Base-by-base conservation (phyloP, 2,797 vertebrate genomes). In the Knipowitschia caucasica region DNA sequence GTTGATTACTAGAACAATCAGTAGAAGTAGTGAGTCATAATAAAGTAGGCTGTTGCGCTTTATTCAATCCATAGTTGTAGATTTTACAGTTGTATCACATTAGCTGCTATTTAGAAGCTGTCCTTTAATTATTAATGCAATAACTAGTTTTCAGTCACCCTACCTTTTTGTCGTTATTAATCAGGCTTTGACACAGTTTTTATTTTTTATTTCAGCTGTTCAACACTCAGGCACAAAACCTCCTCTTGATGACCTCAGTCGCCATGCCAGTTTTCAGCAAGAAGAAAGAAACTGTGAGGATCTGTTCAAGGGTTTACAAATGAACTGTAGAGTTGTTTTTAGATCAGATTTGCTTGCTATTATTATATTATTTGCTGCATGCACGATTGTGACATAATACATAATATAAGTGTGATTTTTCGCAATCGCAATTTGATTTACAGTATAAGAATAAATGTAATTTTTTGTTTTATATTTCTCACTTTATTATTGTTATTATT, bases 181-280 rank as follows among this genome's bases (percentile, higher is more conserved):
- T 46, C 11, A 18, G 1, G 1, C 9, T 11, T 11, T 20, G 5
- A 5, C 14, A 15, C 17, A 17, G 3, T 38, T 18, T 14, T 27
- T 39, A 3, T 27, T 26, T 30, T 15, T 38, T 5, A 7, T 58
- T 12, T 62, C 84, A 96, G 95, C 90, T 97, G 51, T 93, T 95
- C 67, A 90, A 92, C 61, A 92, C 88, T 0, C 91, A 94, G 69
- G 89, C 95, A 2, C 92, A 95, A 78, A 96, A 91, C 69, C 81
- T 93, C 59, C 81, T 92, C 52, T 88, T 99, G 20, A 95, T 98
- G 92, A 98, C 95, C 14, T 97, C 96, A 0, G 95, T 98, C 42
- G 95, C 95, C 63, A 98, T 98, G 95, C 95, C 96, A 0, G 96
- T 99, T 67, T 99, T 99, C 88, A 98, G 96, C 86, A 96, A 94